A percentile compares a stretch with the other conserved stretches of the same genome.
phyloP scores from a whole-genome alignment of 35 echinoderm and acorn worm species.

The Lytechinus pictus region DNA sequence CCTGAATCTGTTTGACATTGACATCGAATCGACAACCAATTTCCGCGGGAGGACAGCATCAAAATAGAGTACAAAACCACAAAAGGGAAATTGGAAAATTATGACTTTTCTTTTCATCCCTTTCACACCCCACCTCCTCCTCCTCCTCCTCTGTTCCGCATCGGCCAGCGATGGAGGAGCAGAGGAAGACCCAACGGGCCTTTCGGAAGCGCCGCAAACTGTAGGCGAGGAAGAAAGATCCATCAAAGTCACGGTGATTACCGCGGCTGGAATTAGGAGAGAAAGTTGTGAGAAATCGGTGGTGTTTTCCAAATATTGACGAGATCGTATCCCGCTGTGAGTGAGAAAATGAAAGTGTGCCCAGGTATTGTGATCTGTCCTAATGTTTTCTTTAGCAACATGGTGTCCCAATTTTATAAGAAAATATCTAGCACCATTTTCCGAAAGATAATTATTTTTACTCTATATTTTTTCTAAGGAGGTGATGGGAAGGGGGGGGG shows the following conservation, averaged over 20 bases:
- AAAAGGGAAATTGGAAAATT: constrained; percentile 45
- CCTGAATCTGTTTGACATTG: constrained; percentile 8
- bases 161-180: not conserved
- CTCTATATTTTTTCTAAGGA: not conserved
- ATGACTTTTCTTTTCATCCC: constrained; percentile 35
- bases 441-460: not conserved
- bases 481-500: not conserved
- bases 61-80: constrained; percentile 39
- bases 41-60: constrained; percentile 21
- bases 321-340: not conserved
- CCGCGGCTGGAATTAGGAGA: not conserved
- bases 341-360: constrained; percentile 30
- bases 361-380: not conserved
- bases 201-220: constrained; percentile 39
- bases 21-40: constrained; percentile 25
- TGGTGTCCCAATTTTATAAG: not conserved
- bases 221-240: not conserved
- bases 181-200: not conserved
- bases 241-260: constrained; percentile 22
- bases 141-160: not conserved
- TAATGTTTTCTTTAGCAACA: not conserved
- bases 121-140: not conserved
- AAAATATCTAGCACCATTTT: not conserved
- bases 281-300: constrained; percentile 29
- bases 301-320: constrained; percentile 33